Evolutionary conservation across 2,797 vertebrate genomes (phyloP), one percentile per base, ranked within the genome.

Genomic region (Myiotriccus ornatus): DNA sequence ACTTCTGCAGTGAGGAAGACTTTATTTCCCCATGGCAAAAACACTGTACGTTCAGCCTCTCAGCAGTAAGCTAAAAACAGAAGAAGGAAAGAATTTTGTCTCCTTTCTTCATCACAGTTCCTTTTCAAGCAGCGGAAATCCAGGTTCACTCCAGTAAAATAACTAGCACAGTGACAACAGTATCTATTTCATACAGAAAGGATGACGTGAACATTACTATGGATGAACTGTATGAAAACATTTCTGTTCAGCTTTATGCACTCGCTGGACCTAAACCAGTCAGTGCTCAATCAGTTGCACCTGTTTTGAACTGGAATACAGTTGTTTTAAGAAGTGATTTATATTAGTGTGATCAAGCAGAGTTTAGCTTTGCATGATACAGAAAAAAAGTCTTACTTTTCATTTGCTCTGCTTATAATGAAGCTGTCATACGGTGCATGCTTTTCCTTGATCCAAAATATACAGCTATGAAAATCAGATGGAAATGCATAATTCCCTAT

Each of bases 21-120:
- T 83, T 86, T 86, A 86, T 90, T 94, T 94, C 74, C 70, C 67
- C 75, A 21, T 39, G n/a, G 62, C 37, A 83, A 62, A 89, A 91
- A 18, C 9, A 37, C 23, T 34, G 15, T 7, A 2, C 35, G 68
- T 71, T 79, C 67, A 94, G 49, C 14, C 30, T 83, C 47, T 49
- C 46, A 55, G 27, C 12, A 63, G 19, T 8, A 35, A 73, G 23
- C 9, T 34, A 28, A 91, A 78, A 59, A 34, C 21, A 74, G 34
- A 16, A 37, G 6, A 14, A 50, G 41, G 43, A 39, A 80, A 68
- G 10, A 63, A n/a, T 49, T 37, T 46, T 25, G 20, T 1, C 19
- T 67, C 14, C n/a, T 65, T 67, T 44, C 56, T 89, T 82, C 75
- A 87, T 21, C 28, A 46, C 6, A n/a, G 37, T 0, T 60, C 25